phyloP scores from a whole-genome alignment of 2,797 vertebrate genomes.

The Squalus acanthias region DNA sequence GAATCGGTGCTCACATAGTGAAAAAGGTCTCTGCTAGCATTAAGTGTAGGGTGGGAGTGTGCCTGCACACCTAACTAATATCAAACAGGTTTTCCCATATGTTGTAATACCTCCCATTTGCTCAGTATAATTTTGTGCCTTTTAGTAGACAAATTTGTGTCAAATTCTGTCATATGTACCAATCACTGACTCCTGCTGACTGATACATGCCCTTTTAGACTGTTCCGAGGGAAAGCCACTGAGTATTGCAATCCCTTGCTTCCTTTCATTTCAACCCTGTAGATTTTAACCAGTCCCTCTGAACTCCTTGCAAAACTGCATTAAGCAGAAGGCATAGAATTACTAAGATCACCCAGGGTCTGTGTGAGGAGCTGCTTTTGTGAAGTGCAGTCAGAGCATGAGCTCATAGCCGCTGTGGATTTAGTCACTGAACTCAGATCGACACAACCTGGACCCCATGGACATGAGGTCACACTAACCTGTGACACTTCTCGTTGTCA shows the following conservation, averaged over 20 bases:
- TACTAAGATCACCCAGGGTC: neutral
- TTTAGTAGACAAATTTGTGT: neutral
- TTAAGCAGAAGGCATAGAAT: neutral
- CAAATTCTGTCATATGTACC: neutral
- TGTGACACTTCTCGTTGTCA: neutral
- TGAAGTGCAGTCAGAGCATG: neutral
- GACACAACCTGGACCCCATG: neutral
- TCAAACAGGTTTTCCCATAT: neutral
- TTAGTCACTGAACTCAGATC: neutral
- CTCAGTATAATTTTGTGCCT: neutral
- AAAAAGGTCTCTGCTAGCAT: neutral
- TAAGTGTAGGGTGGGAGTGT: neutral
- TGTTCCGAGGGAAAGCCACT: neutral
- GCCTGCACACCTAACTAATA: neutral
- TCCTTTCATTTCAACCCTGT: neutral
- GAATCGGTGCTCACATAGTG: neutral
- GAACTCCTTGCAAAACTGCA: neutral
- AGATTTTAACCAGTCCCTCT: neutral
- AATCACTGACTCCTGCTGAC: neutral
- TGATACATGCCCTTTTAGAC: neutral
- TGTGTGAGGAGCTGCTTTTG: neutral
- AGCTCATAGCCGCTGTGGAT: neutral
- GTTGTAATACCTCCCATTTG: neutral
- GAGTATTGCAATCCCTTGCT: neutral
- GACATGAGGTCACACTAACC: neutral